Evolutionary conservation across 2,797 vertebrate species (phyloP).

Genomic region (Cossypha niveicapilla): DNA sequence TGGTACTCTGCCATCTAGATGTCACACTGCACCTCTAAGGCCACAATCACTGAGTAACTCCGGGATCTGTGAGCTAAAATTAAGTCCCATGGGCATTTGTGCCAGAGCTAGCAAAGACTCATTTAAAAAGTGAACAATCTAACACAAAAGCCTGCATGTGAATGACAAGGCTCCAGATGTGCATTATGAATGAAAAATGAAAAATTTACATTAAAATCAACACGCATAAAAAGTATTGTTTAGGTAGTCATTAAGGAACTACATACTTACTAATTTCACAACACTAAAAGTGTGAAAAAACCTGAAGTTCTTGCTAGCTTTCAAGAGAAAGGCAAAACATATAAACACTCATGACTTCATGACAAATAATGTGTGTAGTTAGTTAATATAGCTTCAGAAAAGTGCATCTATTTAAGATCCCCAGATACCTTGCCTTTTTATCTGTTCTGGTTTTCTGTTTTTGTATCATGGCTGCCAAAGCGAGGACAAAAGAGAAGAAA

Average conservation of each 20-base stretch:
- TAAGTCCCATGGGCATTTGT: fast-evolving
- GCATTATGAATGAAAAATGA: background rate
- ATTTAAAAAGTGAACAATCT: background rate
- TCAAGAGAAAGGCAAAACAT: background rate
- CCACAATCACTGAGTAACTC: background rate
- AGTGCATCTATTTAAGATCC: background rate
- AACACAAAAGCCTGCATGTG: background rate
- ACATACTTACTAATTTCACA: background rate
- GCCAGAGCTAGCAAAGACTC: fast-evolving
- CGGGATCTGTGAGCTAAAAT: background rate
- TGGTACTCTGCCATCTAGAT: background rate
- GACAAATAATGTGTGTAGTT: background rate
- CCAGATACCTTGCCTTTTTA: background rate
- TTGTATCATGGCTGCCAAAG: background rate
- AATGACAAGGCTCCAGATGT: background rate
- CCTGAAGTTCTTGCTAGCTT: background rate
- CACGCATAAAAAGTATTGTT: background rate
- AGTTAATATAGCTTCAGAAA: background rate
- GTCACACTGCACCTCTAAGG: background rate
- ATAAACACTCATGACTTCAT: background rate
- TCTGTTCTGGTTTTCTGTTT: background rate
- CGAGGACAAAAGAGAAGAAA: background rate
- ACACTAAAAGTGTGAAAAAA: background rate
- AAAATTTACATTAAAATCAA: background rate
- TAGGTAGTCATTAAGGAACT: background rate